Base-by-base conservation (phyloP, 2,797 vertebrate species). In the Acestrorhynchus altus region DNA sequence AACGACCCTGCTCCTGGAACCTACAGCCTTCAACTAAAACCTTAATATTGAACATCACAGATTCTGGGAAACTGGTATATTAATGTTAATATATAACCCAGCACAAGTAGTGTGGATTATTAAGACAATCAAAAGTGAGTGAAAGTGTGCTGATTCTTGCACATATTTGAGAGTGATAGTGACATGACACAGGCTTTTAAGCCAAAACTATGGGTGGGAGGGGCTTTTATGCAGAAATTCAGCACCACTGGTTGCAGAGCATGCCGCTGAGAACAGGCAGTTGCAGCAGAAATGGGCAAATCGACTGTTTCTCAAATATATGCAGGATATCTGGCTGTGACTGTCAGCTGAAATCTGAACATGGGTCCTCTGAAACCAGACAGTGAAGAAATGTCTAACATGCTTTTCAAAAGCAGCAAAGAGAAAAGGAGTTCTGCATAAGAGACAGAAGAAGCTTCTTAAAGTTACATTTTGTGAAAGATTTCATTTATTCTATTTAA, bases 341-440 rank as follows among this genome's bases (percentile, higher is more conserved):
- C 63, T 85, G 86, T 90, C 89, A 88, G 82, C 82, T 73, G 66
- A 81, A 67, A 82, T 82, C 68, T 47, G 42, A 52, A 26, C 20
- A 13, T 65, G 31, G 22, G n/a, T 12, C 28, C 20, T 57, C 22
- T 52, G 4, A 15, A 47, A 67, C 13, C 44, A 66, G 15, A 46
- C 39, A 65, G 64, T n/a, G 42, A 67, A 49, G 24, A 47, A n/a
- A 24, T 42, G 61, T n/a, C 44, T 39, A 42, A 46, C 63, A 65
- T 4, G 1, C 59, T 61, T n/a, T 39, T 8, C 59, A 35, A 61
- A 11, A 6, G 24, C 18, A 13, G 12, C 13, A 64, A 22, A 10
- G 13, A 66, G 26, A 22, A 46, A 24, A 24, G 61, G n/a, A 4
- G 11, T 26, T 57, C 24, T 57, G 11, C 24, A 2, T 5, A 42